These are phyloP conservation scores for Chionoecetes opilio DNA, from an alignment of 1,140 invertebrate genomes.

Conservation along the genomic window DNA sequence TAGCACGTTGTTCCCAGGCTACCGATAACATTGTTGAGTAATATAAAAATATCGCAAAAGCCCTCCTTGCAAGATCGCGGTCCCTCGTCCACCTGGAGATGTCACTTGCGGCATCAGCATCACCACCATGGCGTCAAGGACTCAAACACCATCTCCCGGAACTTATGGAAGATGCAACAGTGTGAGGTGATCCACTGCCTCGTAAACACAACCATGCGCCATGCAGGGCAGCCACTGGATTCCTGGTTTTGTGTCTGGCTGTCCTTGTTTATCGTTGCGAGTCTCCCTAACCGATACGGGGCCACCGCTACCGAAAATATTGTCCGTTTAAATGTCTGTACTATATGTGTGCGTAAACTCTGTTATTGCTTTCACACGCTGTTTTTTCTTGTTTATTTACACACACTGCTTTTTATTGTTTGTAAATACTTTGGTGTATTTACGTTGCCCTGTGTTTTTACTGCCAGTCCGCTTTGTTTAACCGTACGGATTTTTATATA, in stretches of 20 bases:
- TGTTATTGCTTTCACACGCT: slow-evolving; percentile 73
- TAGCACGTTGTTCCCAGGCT: too few relatives aligned
- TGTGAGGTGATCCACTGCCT: not conserved
- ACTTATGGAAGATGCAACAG: slow-evolving; percentile 14
- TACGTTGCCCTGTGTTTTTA: slow-evolving; percentile 57
- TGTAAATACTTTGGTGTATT: slow-evolving; percentile 53
- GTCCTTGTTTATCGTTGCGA: slow-evolving; percentile 59
- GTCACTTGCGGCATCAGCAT: not conserved
- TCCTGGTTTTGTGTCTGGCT: slow-evolving; percentile 51
- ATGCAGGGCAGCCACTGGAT: slow-evolving; percentile 45
- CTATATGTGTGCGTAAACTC: slow-evolving; percentile 72
- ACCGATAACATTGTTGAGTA: too few relatives aligned
- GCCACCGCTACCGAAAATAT: slow-evolving; percentile 70
- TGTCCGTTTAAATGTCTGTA: slow-evolving; percentile 71
- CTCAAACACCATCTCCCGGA: not conserved
- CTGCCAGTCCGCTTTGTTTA: slow-evolving; percentile 15
- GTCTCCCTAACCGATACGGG: slow-evolving; percentile 63
- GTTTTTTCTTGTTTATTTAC: slow-evolving; percentile 74
- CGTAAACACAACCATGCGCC: slow-evolving; percentile 6
- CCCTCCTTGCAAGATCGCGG: too few relatives aligned
- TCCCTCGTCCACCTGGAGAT: too few relatives aligned
- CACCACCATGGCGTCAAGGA: not conserved
- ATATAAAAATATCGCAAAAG: too few relatives aligned
- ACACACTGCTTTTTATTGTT: slow-evolving; percentile 60
- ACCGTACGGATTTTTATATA: slow-evolving; percentile 42